These are phyloP conservation scores for Ichneumoninae sp. DNA, from an alignment of 2,888 invertebrate species.

Conservation along the genomic window DNA sequence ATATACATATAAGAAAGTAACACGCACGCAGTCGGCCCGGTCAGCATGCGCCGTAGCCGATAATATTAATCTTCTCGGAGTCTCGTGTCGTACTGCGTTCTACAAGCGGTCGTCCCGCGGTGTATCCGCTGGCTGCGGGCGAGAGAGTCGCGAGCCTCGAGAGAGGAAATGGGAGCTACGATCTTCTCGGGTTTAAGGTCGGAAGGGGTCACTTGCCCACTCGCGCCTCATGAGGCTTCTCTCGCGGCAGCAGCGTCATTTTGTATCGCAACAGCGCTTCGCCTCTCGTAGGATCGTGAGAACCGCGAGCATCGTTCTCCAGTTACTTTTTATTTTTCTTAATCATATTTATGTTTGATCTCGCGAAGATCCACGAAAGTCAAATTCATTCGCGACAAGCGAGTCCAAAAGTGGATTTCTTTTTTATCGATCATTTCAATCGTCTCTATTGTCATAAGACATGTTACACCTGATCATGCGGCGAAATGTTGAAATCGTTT, in stretches of 20 bases:
- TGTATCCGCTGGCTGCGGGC: conserved; percentile 51
- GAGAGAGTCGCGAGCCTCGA: conserved; percentile 24
- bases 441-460: neutral
- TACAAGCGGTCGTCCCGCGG: conserved; percentile 66
- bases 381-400: neutral
- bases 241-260: conserved; percentile 69
- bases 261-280: conserved; percentile 40
- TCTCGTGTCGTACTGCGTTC: conserved; percentile 72
- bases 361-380: neutral
- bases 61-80: conserved; percentile 76
- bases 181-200: conserved; percentile 73
- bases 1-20: conserved; percentile 33
- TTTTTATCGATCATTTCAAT: neutral
- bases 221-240: conserved; percentile 43
- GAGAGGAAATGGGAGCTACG: conserved; percentile 65
- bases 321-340: conserved; percentile 15
- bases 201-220: conserved; percentile 72
- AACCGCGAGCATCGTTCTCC: conserved; percentile 59
- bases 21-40: conserved; percentile 53
- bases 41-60: conserved; percentile 64
- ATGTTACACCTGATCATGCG: conserved; percentile 10
- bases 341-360: neutral
- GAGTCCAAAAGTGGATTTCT: neutral
- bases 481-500: conserved; percentile 8
- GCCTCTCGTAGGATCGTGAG: conserved; percentile 77